Base-by-base conservation (phyloP, 2,797 vertebrate species). In the Phataginus tricuspis region DNA sequence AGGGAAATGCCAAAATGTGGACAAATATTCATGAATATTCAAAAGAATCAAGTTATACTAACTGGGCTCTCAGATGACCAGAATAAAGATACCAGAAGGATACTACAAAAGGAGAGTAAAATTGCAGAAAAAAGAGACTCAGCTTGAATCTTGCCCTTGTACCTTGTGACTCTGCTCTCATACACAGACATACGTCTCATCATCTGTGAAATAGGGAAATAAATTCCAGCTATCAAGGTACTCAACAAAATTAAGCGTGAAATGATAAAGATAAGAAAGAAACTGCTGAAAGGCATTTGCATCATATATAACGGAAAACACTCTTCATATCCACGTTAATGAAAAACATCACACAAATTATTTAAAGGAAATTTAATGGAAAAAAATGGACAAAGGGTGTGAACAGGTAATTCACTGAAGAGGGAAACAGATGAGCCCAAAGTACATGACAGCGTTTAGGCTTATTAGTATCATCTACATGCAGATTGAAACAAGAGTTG, bases 141-240 rank as follows among this genome's bases (percentile, higher is more conserved):
- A 18, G 7, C 16, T 68, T n/a, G 15, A 27, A 39, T 31, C 15
- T 11, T 87, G 27, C 14, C n/a, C 19, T 18, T 19, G 13, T 10
- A 34, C 3, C 3, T 2, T 31, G 39, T n/a, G 37, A 18, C 2
- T 13, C 5, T 4, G 0, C 16, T 57, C 4, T 27, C 23, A 29
- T 37, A 57, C 7, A 75, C 14, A 75, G 6, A n/a, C 2, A 4
- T 29, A 39, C 5, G 29, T 34, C 15, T 69, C 18, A 69, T 59
- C 18, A 18, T 37, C 51, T 29, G 2, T 77, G 23, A 55, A 78
- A 34, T 31, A 15, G 53, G 29, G 9, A 31, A 91, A 64, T 45
- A 63, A 12, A 37, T n/a, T 16, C 29, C 39, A 64, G 31, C 27
- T 57, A 25, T 25, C 31, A 57, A 39, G 16, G 42, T 29, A 64